phyloP scores from a whole-genome alignment of 2,113 vertebrate species.

The Progne subis region DNA sequence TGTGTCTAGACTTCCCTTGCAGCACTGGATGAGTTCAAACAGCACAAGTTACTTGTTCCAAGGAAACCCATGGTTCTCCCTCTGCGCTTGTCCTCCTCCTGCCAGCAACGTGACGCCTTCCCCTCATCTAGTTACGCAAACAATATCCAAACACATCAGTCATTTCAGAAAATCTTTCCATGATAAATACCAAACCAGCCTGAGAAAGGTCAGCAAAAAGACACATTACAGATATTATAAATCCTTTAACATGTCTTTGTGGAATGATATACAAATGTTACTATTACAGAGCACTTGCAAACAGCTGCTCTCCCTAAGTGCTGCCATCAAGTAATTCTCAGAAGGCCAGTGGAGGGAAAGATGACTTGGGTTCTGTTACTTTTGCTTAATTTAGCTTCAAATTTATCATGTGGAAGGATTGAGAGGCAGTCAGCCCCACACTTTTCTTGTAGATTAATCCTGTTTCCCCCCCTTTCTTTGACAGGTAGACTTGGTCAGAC shows the following conservation, averaged over 20 bases:
- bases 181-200: conserved; percentile 44
- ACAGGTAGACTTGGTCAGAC: background rate
- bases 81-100: background rate
- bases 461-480: background rate
- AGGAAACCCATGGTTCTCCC: background rate
- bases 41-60: background rate
- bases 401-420: background rate
- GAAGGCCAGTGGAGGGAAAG: background rate
- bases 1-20: background rate
- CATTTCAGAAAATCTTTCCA: conserved; percentile 12
- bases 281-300: background rate
- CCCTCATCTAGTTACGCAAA: background rate
- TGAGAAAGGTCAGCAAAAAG: conserved; percentile 54
- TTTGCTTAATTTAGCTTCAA: background rate
- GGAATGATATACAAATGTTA: background rate
- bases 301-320: background rate
- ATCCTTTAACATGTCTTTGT: background rate
- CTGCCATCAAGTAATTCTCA: background rate
- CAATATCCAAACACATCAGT: conserved; percentile 32
- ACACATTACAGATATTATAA: background rate
- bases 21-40: background rate
- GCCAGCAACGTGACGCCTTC: background rate
- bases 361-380: background rate
- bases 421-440: background rate
- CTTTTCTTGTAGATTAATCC: background rate